Conservation (phyloP, 2,797 vertebrate genomes). For the Ctenopoma kingsleyae region DNA sequence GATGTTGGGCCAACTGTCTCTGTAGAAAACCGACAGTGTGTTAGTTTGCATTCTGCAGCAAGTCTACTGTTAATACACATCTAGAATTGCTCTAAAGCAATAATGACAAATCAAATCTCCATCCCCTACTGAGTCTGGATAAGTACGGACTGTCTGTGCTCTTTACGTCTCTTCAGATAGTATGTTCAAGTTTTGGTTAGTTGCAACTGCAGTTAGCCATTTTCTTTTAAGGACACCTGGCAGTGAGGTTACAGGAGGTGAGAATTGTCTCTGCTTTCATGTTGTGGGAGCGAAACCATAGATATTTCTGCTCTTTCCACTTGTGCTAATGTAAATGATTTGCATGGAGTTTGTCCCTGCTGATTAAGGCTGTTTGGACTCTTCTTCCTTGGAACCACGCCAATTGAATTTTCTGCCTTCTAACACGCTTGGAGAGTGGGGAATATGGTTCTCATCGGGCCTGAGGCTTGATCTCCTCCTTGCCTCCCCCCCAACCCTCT, state of each 20-base stretch:
- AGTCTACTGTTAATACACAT: neutral
- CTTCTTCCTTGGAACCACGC: constrained; percentile 71
- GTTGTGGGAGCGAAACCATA: constrained; percentile 45
- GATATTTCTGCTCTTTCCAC: constrained; percentile 46
- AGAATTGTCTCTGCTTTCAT: constrained; percentile 33
- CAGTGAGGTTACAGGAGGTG: constrained; percentile 27
- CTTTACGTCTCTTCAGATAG: neutral
- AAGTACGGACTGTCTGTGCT: neutral
- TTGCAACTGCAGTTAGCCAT: neutral
- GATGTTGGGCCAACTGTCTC: neutral
- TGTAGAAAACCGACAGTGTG: neutral
- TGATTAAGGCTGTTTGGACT: constrained; percentile 75
- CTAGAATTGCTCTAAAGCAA: neutral
- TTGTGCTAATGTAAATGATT: constrained; percentile 73
- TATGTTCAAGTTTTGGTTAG: constrained; percentile 1
- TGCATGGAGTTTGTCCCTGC: constrained; percentile 71
- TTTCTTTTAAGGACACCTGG: constrained; percentile 6
- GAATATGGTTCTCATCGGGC: constrained; percentile 71
- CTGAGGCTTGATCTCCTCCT: constrained; percentile 68
- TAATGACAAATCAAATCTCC: neutral
- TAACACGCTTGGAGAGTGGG: constrained; percentile 65
- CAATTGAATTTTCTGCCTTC: constrained; percentile 79
- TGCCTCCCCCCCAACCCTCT: constrained; percentile 58
- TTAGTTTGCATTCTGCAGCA: constrained; percentile 2
- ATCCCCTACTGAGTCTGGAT: neutral